phyloP scores from a whole-genome alignment of 2,113 vertebrate species.

The Agapornis roseicollis region DNA sequence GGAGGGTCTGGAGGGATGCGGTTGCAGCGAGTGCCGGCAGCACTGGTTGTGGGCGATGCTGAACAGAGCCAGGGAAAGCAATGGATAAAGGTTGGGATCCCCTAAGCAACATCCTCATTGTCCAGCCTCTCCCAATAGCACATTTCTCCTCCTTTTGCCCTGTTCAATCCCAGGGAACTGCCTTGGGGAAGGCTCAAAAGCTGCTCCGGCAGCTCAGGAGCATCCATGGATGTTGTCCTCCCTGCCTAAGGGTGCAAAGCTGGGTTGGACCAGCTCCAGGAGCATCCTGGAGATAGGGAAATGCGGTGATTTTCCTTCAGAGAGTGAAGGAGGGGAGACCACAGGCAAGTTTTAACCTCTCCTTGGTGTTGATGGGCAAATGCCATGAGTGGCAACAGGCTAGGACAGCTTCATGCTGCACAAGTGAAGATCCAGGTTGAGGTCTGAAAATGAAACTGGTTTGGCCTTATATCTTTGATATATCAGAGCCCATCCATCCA shows the following conservation, averaged over 20 bases:
- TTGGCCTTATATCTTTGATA: background rate
- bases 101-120: background rate
- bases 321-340: background rate
- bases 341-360: background rate
- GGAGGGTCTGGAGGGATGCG: accelerated
- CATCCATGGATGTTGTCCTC: background rate
- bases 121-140: accelerated
- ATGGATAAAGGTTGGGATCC: background rate
- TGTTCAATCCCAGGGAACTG: background rate
- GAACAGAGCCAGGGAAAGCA: background rate
- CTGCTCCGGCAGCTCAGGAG: background rate
- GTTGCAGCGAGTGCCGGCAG: accelerated
- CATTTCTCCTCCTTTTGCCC: accelerated
- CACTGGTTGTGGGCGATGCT: accelerated
- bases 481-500: background rate
- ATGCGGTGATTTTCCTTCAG: no score
- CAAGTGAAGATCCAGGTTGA: background rate
- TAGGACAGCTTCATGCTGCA: background rate
- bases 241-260: background rate
- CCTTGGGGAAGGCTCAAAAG: background rate
- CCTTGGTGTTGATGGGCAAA: background rate
- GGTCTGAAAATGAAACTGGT: background rate
- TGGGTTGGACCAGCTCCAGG: background rate
- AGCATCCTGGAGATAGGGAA: background rate
- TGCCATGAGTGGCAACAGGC: background rate